phyloP scores from a whole-genome alignment of 2,113 vertebrate species.

The Butastur rufipennis region DNA sequence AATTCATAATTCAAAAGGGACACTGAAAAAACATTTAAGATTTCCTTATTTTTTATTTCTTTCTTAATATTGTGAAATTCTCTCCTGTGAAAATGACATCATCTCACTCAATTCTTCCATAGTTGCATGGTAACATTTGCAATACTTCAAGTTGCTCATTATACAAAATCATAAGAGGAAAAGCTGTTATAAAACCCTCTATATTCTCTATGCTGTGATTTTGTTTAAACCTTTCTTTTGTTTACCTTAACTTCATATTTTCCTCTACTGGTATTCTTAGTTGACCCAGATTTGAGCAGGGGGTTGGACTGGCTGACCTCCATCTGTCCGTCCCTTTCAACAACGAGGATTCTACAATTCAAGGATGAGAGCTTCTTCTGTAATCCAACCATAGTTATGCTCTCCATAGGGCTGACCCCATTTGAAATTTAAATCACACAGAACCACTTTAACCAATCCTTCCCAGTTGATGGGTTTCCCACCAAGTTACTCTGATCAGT shows the following conservation, averaged over 20 bases:
- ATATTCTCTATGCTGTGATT: accelerated
- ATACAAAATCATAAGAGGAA: neutral
- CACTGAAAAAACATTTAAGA: neutral
- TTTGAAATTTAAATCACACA: neutral
- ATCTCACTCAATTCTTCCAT: neutral
- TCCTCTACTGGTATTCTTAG: neutral
- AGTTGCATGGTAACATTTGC: neutral
- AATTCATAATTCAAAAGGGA: neutral
- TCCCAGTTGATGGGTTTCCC: neutral
- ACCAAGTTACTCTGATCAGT: neutral
- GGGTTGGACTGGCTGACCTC: neutral
- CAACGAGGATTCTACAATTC: neutral
- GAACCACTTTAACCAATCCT: neutral
- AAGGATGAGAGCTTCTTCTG: neutral
- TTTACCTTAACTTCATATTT: neutral
- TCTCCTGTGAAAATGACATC: neutral
- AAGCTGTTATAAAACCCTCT: accelerated
- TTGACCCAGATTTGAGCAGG: neutral
- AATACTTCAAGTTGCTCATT: neutral
- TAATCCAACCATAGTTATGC: neutral
- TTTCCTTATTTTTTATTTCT: neutral
- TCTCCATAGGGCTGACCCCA: neutral
- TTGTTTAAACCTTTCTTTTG: neutral
- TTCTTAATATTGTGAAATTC: neutral
- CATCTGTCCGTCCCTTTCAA: neutral